These are phyloP conservation scores for Cyanoramphus novaezelandiae DNA, from an alignment of 2,113 vertebrate species.

Conservation along the genomic window DNA sequence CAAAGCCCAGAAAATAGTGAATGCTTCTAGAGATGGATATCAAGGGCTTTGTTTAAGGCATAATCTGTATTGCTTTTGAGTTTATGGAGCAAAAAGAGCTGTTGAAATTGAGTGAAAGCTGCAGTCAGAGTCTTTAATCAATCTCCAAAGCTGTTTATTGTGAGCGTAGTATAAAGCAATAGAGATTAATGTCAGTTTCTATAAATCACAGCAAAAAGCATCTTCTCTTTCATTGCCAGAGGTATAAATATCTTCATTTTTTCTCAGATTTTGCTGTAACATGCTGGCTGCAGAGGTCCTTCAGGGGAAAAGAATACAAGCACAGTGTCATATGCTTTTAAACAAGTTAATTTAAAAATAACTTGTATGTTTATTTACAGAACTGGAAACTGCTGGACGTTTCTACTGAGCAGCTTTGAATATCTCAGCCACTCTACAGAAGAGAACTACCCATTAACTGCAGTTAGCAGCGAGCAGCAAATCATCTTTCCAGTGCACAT, in stretches of 20 bases:
- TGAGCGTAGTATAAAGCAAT: slow-evolving; percentile 42
- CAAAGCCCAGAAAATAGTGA: slow-evolving; percentile 15
- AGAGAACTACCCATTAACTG: background rate
- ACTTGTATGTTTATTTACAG: background rate
- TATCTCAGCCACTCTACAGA: background rate
- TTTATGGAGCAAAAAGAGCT: slow-evolving; percentile 57
- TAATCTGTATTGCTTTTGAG: slow-evolving; percentile 61
- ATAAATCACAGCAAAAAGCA: slow-evolving; percentile 56
- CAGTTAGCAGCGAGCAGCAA: background rate
- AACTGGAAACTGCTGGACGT: background rate
- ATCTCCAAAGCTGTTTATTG: slow-evolving; percentile 58
- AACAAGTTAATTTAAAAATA: background rate
- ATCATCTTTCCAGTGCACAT: background rate
- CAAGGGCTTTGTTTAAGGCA: slow-evolving; percentile 29
- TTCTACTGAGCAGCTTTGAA: background rate
- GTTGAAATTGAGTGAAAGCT: slow-evolving; percentile 66
- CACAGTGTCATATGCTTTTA: background rate
- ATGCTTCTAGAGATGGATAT: slow-evolving; percentile 29
- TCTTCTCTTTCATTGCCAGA: slow-evolving; percentile 34
- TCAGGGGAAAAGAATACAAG: background rate
- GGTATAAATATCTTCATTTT: slow-evolving; percentile 41
- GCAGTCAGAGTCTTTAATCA: slow-evolving; percentile 58
- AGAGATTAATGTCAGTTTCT: slow-evolving; percentile 52
- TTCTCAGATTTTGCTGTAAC: slow-evolving; percentile 4
- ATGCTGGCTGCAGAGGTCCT: background rate